Base-by-base conservation (phyloP, 2,797 vertebrate genomes). In the Pseudomugil gertrudae region DNA sequence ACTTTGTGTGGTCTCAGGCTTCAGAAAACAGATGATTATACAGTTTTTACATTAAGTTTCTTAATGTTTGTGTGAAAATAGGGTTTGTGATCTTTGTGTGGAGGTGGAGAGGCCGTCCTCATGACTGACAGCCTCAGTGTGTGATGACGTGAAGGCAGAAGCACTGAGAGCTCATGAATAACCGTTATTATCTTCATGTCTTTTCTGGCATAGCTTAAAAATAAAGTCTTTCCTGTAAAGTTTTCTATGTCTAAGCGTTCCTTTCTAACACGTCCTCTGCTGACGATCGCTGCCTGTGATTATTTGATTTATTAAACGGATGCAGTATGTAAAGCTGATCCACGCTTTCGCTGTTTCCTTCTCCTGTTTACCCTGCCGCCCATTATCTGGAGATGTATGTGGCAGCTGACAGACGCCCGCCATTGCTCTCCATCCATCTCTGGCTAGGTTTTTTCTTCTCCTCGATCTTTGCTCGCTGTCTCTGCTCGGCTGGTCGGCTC, bases 381-480 rank as follows among this genome's bases (percentile, higher is more conserved):
- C 76, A 55, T 54, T 72, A 69, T 80, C 35, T 73, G 60, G 53
- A 61, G 69, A 79, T 33, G 52, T 51, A 66, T 61, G 47, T 45
- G 60, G 45, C 60, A 57, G 73, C 57, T 62, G 69, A 72, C 76
- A 66, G 48, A 51, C 56, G 8, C 54, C 26, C 27, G 0, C 57
- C n/a, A 2, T 53, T 32, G 7, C 67, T 72, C 48, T 71, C 35
- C 14, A 43, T 57, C 50, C n/a, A 8, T 79, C 64, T 35, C 79
- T 1, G 54, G 63, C 75, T 62, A 17, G 36, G 76, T 69, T 59
- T 48, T 35, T 11, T 48, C 23, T 27, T 5, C 21, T 64, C 51
- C 9, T 30, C n/a, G n/a, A n/a, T n/a, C n/a, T n/a, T n/a, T n/a
- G n/a, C n/a, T n/a, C n/a, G n/a, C n/a, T n/a, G n/a, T 60, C 40